Evolutionary conservation across 2,888 invertebrate genomes (phyloP).

Genomic region (Acrobasis consociella): DNA sequence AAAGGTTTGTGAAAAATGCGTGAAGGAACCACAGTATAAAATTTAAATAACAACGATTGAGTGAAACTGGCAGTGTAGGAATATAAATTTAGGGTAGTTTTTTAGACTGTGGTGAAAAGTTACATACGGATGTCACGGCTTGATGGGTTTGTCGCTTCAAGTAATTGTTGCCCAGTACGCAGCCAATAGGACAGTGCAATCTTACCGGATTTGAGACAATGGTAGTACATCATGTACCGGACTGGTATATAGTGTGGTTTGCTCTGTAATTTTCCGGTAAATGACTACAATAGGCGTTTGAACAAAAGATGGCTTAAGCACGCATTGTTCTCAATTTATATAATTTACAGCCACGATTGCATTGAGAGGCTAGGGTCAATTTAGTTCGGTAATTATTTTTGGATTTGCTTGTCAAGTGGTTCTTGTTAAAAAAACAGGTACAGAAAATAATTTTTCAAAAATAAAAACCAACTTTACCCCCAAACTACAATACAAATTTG

Average conservation of each 20-base stretch:
- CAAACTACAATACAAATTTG: too few relatives aligned
- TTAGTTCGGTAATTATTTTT: conserved; percentile 9
- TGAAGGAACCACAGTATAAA: conserved; percentile 36
- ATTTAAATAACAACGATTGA: conserved; percentile 24
- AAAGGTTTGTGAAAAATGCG: conserved; percentile 28
- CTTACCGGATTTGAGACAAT: conserved; percentile 25
- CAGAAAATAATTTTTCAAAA: too few relatives aligned
- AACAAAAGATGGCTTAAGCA: conserved; percentile 59
- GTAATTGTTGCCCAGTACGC: conserved; percentile 47
- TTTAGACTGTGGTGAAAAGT: conserved; percentile 27
- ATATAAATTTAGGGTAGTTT: background rate
- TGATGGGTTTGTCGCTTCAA: conserved; percentile 62
- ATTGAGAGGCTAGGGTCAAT: conserved; percentile 23
- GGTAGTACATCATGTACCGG: conserved; percentile 32
- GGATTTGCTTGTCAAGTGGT: background rate
- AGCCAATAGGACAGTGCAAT: conserved; percentile 47
- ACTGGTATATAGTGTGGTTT: conserved; percentile 46
- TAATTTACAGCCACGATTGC: conserved; percentile 43
- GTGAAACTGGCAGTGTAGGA: conserved; percentile 21
- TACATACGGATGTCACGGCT: conserved; percentile 49
- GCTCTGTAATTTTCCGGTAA: conserved; percentile 75
- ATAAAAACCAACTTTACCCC: too few relatives aligned
- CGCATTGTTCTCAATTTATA: conserved; percentile 61
- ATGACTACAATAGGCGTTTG: conserved; percentile 66
- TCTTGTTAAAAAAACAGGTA: background rate